Evolutionary conservation across 1,140 invertebrate species (phyloP).

Genomic region (Cheumatopsyche charites): DNA sequence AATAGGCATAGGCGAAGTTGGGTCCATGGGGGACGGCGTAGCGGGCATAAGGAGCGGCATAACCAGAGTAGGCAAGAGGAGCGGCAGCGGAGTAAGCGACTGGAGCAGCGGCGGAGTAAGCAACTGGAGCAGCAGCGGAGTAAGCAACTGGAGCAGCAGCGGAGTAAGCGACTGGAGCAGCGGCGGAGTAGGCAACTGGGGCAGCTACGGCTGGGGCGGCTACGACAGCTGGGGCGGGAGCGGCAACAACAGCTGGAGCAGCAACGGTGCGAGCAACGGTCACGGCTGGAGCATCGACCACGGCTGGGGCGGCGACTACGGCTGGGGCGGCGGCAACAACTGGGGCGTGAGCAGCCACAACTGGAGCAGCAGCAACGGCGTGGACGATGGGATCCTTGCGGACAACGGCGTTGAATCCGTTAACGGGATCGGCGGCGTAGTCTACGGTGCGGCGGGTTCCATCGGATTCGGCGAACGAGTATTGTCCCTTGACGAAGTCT

Average conservation of each 20-base stretch:
- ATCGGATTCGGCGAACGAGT: constrained; percentile 65
- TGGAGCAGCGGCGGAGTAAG: constrained; percentile 15
- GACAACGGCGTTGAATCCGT: constrained; percentile 56
- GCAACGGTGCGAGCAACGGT: constrained; percentile 40
- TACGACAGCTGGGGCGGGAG: constrained; percentile 43
- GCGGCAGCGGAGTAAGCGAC: constrained; percentile 40
- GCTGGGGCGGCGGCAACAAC: constrained; percentile 64
- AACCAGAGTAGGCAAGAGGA: constrained; percentile 39
- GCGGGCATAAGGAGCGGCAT: constrained; percentile 6
- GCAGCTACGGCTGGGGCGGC: constrained; percentile 45
- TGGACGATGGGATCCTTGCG: constrained; percentile 44
- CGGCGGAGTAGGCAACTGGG: constrained; percentile 47
- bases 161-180: constrained; percentile 24
- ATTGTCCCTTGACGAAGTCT: constrained; percentile 66
- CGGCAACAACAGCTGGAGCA: constrained; percentile 38
- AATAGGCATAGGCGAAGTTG: constrained; percentile 39
- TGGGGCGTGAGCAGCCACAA: constrained; percentile 60
- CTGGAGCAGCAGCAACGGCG: constrained; percentile 33
- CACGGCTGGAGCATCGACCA: constrained; percentile 5
- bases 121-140: not conserved
- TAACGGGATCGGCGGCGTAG: constrained; percentile 65
- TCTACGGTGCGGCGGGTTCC: constrained; percentile 65
- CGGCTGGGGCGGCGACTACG: constrained; percentile 36
- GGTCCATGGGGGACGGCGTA: constrained; percentile 2
- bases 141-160: constrained; percentile 19